A percentile compares a stretch with the other conserved stretches of the same genome.
Conservation (phyloP, 2,113 vertebrate species). For the Ictalurus punctatus region DNA sequence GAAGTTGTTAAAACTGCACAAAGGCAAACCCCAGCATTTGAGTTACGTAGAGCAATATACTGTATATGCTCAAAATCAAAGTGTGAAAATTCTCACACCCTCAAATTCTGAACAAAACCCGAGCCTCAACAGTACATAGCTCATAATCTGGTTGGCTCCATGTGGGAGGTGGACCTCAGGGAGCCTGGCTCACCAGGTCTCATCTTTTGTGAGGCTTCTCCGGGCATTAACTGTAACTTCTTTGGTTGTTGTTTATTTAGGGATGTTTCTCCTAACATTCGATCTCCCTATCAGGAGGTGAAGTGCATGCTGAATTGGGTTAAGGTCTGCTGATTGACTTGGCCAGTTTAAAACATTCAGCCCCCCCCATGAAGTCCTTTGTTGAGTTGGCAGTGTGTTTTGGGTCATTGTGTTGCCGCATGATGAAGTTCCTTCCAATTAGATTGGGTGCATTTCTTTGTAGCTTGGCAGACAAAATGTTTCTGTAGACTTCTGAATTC, state of each 20-base stretch:
- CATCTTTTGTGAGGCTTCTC: background rate
- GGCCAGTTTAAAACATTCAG: background rate
- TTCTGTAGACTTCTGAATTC: too few species aligned
- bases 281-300: background rate
- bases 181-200: background rate
- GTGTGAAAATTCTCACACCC: background rate
- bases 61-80: background rate
- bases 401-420: too few species aligned
- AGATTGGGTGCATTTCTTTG: too few species aligned
- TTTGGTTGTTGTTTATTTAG: background rate
- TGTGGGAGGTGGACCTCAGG: background rate
- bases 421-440: too few species aligned
- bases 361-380: background rate
- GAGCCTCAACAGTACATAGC: background rate
- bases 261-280: background rate
- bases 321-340: background rate
- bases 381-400: background rate
- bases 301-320: background rate
- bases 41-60: background rate
- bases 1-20: background rate
- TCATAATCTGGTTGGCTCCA: too few species aligned
- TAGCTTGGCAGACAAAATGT: too few species aligned
- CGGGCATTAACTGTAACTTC: background rate
- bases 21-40: background rate
- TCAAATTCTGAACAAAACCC: background rate